Base-by-base conservation (phyloP, 2,797 vertebrate genomes). In the Siniperca obscura region DNA sequence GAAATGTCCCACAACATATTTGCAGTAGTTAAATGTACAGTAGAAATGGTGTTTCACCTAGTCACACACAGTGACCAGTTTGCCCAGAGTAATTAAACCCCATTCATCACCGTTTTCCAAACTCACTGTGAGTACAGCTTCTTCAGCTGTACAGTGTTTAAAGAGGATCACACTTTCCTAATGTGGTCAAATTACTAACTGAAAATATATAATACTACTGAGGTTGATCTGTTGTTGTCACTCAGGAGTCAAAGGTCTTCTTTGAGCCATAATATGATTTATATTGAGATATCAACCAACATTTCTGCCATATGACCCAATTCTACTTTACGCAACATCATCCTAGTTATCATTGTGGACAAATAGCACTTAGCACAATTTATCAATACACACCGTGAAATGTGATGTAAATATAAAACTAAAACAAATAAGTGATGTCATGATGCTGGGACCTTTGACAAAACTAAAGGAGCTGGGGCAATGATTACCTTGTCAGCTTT, bases 401-500 rank as follows among this genome's bases (percentile, higher is more conserved):
- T 55, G 50, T 56, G 22, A 55, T 62, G 12, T 46, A 30, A 30
- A 52, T 59, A 16, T 42, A 22, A 27, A 71, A 36, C 21, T 21
- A 22, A 25, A 34, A 36, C 17, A 44, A 36, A 46, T 2, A 12
- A 3, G 4, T n/a, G 36, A 42, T 70, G 19, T 57, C 12, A 67
- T 55, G 38, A 16, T 44, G 21, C 38, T 68, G 65, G 44, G 22
- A 30, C 48, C 56, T 55, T 79, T 60, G 17, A 78, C n/a, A 46
- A 60, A 74, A 65, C 48, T 34, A 70, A 64, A 68, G 25, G 14
- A 40, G 66, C 21, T 34, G 19, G 8, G 3, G 44, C 40, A 40
- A 66, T 81, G 57, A 82, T 79, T 85, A 59, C 57, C 22, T 30
- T 85, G 73, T 84, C 81, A 78, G 16, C 50, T 75, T 65, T 27